Evolutionary conservation across 2,888 invertebrate genomes (phyloP), one percentile per base, ranked within the genome.

Genomic region (Hemicrepidius hirtus): DNA sequence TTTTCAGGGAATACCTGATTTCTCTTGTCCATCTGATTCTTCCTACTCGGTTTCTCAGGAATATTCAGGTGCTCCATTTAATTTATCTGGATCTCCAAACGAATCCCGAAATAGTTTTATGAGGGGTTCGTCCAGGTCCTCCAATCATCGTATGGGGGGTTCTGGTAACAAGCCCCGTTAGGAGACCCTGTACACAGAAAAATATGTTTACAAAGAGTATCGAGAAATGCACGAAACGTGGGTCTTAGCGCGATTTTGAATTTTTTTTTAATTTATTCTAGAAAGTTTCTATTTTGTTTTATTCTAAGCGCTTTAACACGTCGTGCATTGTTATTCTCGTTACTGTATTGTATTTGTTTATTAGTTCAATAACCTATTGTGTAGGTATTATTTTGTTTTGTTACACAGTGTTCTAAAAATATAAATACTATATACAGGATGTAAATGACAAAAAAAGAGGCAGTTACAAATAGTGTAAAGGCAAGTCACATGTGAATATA

Each of bases 361-460:
- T 49, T 59, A 68, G 57, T 68, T 68, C 44, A 60, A 60, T 68
- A 68, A 59, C 60, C 68, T 68, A 55, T 28, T 16, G 68, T 68
- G 68, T 32, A 32, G 32, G n/a, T n/a, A n/a, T 59, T 57, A 49
- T 20, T 24, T 37, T 64, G 64, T 64, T 50, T 24, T 35, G 18
- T 59, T 59, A 13, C 28, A 62, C 28, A 53, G 53, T 35, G 57
- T 57, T 57, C 18, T 55, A 55, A 20, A 37, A 20, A 35, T 24
- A 53, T 37, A 57, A n/a, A n/a, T n/a, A n/a, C n/a, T n/a, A 28
- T 37, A 57, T 37, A 57, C 57, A 53, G 53, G 57, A 57, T 57
- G 57, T 57, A 57, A 35, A 18, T 37, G 37, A 57, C 57, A 57
- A 37, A 57, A 37, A 57, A 37, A 35, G 16, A 62, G 41, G 60